These are phyloP conservation scores for Salvelinus namaycush DNA, from an alignment of 2,113 vertebrate genomes.

Conservation along the genomic window DNA sequence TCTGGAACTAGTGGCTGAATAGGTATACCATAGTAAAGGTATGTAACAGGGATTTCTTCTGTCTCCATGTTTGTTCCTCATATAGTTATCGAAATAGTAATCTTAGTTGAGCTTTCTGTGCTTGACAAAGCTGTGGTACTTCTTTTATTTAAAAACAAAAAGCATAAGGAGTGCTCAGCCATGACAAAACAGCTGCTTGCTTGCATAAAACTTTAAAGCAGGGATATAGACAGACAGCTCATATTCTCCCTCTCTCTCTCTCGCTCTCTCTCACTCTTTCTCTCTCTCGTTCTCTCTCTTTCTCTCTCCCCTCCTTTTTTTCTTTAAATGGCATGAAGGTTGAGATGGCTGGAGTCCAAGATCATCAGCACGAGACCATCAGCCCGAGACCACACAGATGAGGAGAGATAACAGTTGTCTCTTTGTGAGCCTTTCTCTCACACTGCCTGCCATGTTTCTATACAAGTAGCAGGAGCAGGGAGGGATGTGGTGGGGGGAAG, in stretches of 20 bases:
- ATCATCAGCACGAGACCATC: no score
- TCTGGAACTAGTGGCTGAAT: neutral
- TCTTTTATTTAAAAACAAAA: neutral
- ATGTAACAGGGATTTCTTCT: neutral
- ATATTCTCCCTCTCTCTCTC: neutral
- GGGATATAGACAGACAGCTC: slow-evolving; percentile 18
- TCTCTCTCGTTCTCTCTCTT: slow-evolving; percentile 20
- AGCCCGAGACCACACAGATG: slow-evolving; percentile 86
- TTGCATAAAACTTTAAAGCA: slow-evolving; percentile 6
- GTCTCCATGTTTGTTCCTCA: slow-evolving; percentile 19
- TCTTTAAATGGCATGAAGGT: slow-evolving; percentile 73
- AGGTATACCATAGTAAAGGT: neutral
- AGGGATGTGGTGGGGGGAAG: slow-evolving; percentile 58
- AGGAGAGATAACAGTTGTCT: slow-evolving; percentile 80
- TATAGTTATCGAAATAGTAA: no score
- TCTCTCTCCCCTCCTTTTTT: slow-evolving; percentile 27
- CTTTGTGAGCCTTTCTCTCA: slow-evolving; percentile 72
- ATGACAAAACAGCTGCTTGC: slow-evolving; percentile 28
- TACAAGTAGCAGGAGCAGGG: slow-evolving; percentile 41
- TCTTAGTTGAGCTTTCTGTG: no score
- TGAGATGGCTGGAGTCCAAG: slow-evolving; percentile 83
- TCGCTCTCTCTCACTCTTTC: neutral
- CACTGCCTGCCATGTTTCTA: slow-evolving; percentile 83
- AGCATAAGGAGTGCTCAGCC: slow-evolving; percentile 4
- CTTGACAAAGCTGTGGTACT: neutral